phyloP scores from a whole-genome alignment of 2,113 vertebrate genomes.

The Archilochus colubris region DNA sequence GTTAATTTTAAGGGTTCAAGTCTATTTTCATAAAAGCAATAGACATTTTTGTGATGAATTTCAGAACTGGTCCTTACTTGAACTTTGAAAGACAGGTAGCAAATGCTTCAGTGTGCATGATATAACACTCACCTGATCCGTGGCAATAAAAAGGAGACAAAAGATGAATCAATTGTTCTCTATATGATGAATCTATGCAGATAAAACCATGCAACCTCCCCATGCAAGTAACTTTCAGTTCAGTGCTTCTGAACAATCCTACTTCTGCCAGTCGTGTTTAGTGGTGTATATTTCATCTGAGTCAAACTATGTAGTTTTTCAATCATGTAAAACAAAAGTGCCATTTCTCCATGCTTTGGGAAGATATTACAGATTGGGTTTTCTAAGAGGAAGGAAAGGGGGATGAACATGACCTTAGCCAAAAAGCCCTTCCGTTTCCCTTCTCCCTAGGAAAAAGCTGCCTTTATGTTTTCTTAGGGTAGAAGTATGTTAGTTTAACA shows the following conservation, averaged over 20 bases:
- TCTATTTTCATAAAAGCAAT: neutral
- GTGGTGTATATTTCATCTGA: neutral
- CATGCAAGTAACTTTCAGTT: neutral
- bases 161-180: neutral
- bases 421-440: constrained; percentile 13
- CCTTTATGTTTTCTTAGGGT: constrained; percentile 60
- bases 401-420: constrained; percentile 53
- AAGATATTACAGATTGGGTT: constrained; percentile 50
- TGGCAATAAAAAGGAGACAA: neutral
- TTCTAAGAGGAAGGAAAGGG: neutral
- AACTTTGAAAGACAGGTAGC: neutral
- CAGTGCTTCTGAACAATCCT: neutral
- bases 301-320: neutral
- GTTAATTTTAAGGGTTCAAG: neutral
- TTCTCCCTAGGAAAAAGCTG: constrained; percentile 38
- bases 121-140: neutral
- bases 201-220: rapidly evolving
- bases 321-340: constrained; percentile 2
- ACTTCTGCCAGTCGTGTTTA: neutral
- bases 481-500: constrained; percentile 53
- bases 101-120: neutral
- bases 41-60: neutral
- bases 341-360: neutral
- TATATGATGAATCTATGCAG: neutral
- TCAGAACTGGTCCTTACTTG: neutral